phyloP scores from a whole-genome alignment of 2,888 invertebrate genomes.

The Macaria notata region DNA sequence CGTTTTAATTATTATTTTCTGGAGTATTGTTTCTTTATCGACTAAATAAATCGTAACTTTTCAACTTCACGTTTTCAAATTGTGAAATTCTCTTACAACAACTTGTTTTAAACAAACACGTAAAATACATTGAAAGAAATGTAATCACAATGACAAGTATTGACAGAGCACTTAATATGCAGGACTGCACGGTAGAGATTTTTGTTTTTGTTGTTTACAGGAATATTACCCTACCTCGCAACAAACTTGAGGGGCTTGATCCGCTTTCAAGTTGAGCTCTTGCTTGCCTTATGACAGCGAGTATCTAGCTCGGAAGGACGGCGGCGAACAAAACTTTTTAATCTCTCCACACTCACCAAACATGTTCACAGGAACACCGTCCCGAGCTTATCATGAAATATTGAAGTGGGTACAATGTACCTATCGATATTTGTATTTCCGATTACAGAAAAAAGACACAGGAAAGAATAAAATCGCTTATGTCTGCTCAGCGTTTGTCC shows the following conservation, averaged over 20 bases:
- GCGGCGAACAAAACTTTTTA: slow-evolving; percentile 62
- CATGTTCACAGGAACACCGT: slow-evolving; percentile 33
- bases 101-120: too few relatives aligned
- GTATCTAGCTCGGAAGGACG: slow-evolving; percentile 65
- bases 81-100: too few relatives aligned
- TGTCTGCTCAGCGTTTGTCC: slow-evolving; percentile 62
- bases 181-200: slow-evolving; percentile 51
- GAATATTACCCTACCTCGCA: slow-evolving; percentile 73
- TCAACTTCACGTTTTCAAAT: too few relatives aligned
- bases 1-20: too few relatives aligned
- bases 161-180: slow-evolving; percentile 25
- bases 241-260: slow-evolving; percentile 76
- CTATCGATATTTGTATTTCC: slow-evolving; percentile 26
- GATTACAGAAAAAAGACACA: slow-evolving; percentile 42
- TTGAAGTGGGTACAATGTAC: slow-evolving; percentile 7
- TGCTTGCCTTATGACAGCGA: slow-evolving; percentile 74
- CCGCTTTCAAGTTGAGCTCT: slow-evolving; percentile 75
- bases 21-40: too few relatives aligned
- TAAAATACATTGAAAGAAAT: too few relatives aligned
- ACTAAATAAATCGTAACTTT: too few relatives aligned
- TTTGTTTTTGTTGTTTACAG: slow-evolving; percentile 61
- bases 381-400: slow-evolving; percentile 32
- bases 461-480: slow-evolving; percentile 59
- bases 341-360: slow-evolving; percentile 58
- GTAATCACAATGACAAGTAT: too few relatives aligned